Conservation (phyloP, 1,140 invertebrate genomes). For the Drosophila baimaii region DNA sequence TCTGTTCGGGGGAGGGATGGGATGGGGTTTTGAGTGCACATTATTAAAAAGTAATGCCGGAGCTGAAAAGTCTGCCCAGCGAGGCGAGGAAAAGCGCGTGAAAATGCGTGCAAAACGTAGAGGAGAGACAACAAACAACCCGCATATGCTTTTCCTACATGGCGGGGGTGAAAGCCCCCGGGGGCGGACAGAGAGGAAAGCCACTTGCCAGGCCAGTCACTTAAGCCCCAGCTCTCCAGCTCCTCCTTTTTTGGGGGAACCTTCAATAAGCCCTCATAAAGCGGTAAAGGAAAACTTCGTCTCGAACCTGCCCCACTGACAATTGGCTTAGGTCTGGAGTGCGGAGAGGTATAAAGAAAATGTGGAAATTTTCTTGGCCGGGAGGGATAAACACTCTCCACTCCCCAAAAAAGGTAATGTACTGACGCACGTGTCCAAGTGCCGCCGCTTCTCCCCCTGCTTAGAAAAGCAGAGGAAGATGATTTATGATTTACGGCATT, state of each 20-base stretch:
- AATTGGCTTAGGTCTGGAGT: constrained; percentile 67
- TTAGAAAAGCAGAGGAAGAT: constrained; percentile 29
- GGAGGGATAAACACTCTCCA: not conserved
- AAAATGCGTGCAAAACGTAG: constrained; percentile 67
- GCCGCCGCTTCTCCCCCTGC: constrained; percentile 9
- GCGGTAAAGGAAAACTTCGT: constrained; percentile 47
- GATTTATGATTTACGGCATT: constrained; percentile 77
- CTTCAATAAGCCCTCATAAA: constrained; percentile 58
- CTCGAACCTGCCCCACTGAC: constrained; percentile 80
- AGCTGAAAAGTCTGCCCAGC: constrained; percentile 54
- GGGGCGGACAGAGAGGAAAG: not conserved
- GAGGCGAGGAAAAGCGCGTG: constrained; percentile 69
- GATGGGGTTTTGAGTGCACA: constrained; percentile 23
- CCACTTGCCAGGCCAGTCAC: constrained; percentile 41
- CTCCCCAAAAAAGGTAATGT: constrained; percentile 44
- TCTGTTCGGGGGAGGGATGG: not conserved
- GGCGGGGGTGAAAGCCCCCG: constrained; percentile 12
- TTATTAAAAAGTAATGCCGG: constrained; percentile 75
- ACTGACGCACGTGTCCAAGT: constrained; percentile 77
- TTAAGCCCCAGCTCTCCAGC: constrained; percentile 25
- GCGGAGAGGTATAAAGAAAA: constrained; percentile 3
- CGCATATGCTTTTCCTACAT: constrained; percentile 48
- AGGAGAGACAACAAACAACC: constrained; percentile 46
- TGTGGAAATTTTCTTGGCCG: constrained; percentile 11
- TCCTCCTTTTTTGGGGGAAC: constrained; percentile 5